These are phyloP conservation scores for Caenorhabditis sp. DNA, from an alignment of 2,888 invertebrate genomes.

Conservation along the genomic window DNA sequence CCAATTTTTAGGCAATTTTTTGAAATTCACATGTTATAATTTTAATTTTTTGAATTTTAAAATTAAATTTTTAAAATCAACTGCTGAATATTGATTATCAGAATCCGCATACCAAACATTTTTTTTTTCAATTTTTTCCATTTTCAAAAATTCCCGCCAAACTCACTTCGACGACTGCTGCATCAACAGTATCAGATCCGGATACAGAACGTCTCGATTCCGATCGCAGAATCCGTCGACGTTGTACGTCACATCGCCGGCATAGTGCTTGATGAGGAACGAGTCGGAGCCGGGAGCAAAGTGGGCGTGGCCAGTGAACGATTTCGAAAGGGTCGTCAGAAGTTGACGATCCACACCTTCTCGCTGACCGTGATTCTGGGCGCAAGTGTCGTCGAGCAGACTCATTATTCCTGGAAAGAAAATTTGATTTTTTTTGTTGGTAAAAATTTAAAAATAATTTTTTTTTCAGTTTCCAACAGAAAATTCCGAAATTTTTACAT, in stretches of 20 bases:
- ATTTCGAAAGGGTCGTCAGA: conserved; percentile 63
- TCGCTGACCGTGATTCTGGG: conserved; percentile 87
- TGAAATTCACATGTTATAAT: neutral
- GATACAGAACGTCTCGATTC: conserved; percentile 87
- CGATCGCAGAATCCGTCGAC: conserved; percentile 88
- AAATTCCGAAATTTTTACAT: no score
- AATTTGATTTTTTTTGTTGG: neutral
- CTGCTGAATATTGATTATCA: no score
- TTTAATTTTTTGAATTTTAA: no score
- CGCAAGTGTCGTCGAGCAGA: conserved; percentile 88
- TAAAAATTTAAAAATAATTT: neutral
- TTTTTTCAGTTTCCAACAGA: neutral
- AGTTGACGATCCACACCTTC: conserved; percentile 86
- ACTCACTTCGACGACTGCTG: conserved; percentile 86
- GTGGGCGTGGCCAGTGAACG: conserved; percentile 85
- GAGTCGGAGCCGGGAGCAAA: conserved; percentile 86
- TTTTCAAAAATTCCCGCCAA: neutral
- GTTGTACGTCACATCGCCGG: conserved; percentile 87
- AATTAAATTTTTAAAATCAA: no score
- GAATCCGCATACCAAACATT: no score
- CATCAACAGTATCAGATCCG: conserved; percentile 88
- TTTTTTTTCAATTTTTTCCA: no score
- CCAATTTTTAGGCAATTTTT: no score
- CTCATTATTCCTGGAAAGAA: conserved; percentile 85
- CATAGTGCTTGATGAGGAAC: conserved; percentile 88